Base-by-base conservation (phyloP, 35 echinoderm and acorn worm species). In the Hemicentrotus pulcherrimus region DNA sequence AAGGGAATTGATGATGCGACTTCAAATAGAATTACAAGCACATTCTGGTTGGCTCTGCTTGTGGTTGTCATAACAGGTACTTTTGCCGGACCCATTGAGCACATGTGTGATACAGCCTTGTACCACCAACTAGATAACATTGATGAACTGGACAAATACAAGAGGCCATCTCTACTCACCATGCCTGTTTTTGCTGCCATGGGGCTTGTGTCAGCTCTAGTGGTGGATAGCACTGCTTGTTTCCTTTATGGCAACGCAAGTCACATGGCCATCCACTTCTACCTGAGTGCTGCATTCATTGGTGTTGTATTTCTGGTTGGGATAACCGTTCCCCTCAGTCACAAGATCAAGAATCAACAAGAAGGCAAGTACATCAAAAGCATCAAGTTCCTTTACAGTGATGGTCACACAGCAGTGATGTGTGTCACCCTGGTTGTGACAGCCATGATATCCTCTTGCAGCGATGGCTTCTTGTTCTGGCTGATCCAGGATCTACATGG, bases 141-240 rank as follows among this genome's bases (percentile, higher is more conserved):
- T 28, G 97, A 98, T 87, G 94, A 98, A 94, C 14, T 96, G 9
- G 97, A 98, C 46, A 96, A 98, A 86, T 98, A 96, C 91, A 94
- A 88, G 32, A 70, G 94, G 8, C 94, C 95, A 46, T 71, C 88
- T 16, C 18, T 96, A 9, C 91, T 91, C 3, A 94, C 96, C 45
- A 86, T 96, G 22, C 46, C 94, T 86, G 78, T 86, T 18, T 96
- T 94, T 94, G 96, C 61, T 65, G 24, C 95, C 22, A 88, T 93
- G 48, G 97, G 86, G 28, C 46, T 98, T 18, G 91, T 88, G 8
- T 88, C 94, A 48, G 86, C 96, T 45, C 91, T 95, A 30, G 91
- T 95, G 8, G 95, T 98, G 19, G 94, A 96, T 47, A 95, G 86
- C 52, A 94, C 95, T 59, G 46, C 94, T 47, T 98, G 97, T 92